phyloP scores from a whole-genome alignment of 2,113 vertebrate species.

The Pandion haliaetus region DNA sequence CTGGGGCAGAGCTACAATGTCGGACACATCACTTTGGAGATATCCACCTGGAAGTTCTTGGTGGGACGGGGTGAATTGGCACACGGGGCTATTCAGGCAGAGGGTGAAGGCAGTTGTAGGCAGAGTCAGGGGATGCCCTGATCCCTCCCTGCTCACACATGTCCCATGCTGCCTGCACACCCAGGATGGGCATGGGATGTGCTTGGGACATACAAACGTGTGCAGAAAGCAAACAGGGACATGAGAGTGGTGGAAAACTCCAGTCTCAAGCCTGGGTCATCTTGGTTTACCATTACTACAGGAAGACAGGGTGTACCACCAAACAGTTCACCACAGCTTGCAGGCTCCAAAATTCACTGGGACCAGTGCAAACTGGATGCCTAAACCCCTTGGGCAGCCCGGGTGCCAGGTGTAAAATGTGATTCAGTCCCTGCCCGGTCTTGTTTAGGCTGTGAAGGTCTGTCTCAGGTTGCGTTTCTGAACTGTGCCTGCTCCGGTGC shows the following conservation, averaged over 20 bases:
- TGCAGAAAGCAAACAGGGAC: background rate
- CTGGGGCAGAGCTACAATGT: background rate
- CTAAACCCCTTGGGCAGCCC: background rate
- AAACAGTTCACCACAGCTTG: background rate
- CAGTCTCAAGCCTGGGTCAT: background rate
- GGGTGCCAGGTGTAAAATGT: no score
- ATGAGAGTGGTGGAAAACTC: background rate
- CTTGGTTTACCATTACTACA: background rate
- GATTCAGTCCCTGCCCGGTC: background rate
- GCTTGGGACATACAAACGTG: fast-evolving
- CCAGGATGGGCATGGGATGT: no score
- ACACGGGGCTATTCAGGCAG: fast-evolving
- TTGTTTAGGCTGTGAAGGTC: background rate
- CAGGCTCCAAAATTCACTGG: background rate
- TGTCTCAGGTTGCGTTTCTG: background rate
- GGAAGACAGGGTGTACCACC: background rate
- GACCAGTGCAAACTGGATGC: background rate
- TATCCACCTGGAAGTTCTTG: background rate
- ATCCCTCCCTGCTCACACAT: background rate
- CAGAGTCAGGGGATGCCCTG: background rate
- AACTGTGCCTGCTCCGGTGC: fast-evolving
- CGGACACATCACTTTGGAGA: background rate
- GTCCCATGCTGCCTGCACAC: background rate
- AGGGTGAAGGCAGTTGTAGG: background rate
- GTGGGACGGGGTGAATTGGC: fast-evolving